phyloP scores from a whole-genome alignment of 2,888 invertebrate genomes.

The Salticus scenicus region DNA sequence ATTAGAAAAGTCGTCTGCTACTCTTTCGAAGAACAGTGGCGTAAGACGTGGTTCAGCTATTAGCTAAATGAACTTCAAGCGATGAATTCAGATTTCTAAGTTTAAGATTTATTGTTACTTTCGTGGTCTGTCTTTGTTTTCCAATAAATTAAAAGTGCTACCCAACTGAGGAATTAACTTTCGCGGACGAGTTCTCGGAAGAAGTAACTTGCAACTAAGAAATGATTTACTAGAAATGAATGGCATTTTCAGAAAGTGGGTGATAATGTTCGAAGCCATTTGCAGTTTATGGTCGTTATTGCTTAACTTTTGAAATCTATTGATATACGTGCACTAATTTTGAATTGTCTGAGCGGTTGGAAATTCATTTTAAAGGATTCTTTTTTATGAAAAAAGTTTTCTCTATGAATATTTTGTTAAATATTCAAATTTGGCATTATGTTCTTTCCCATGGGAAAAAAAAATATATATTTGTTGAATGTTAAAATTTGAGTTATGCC shows the following conservation, averaged over 20 bases:
- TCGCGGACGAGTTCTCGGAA: neutral
- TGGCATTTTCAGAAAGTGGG: neutral
- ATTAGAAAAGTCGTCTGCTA: constrained; percentile 27
- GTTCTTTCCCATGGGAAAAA: too few relatives aligned
- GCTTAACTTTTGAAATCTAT: neutral
- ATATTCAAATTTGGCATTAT: too few relatives aligned
- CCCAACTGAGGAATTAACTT: constrained; percentile 1
- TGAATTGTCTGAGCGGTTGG: too few relatives aligned
- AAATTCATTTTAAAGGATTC: too few relatives aligned
- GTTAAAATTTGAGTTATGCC: too few relatives aligned
- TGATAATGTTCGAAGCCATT: neutral
- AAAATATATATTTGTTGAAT: too few relatives aligned
- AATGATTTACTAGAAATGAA: neutral
- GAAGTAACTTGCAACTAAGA: neutral
- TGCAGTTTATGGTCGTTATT: neutral
- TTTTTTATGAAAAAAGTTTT: too few relatives aligned
- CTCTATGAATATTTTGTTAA: too few relatives aligned
- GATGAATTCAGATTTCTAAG: constrained; percentile 13
- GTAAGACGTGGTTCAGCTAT: neutral
- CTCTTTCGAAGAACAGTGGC: neutral
- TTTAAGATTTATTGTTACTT: constrained; percentile 8
- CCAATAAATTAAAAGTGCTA: constrained; percentile 15
- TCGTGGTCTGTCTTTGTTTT: constrained; percentile 14
- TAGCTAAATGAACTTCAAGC: constrained; percentile 10
- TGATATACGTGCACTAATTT: too few relatives aligned